Evolutionary conservation across 2,888 invertebrate species (phyloP), one percentile per base, ranked within the genome.

Genomic region (Idaea dimidiata): DNA sequence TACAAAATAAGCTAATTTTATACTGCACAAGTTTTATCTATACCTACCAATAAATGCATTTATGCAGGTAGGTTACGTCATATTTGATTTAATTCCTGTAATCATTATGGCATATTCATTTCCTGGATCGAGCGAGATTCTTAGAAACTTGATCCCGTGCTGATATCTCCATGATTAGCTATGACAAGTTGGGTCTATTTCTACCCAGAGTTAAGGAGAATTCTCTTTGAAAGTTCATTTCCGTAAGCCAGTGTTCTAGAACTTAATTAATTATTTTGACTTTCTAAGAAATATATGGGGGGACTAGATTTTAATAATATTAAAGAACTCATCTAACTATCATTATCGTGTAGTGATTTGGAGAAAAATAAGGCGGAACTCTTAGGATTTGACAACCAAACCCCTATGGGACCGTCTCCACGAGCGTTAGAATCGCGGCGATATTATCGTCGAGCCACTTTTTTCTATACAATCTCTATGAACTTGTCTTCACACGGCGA

Each of bases 11-110:
- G 24, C 24, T 24, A 24, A 24, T 24, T 24, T 24, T 24, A 7
- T 33, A 33, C 7, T 33, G 33, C 33, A 33, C 33, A 33, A 33
- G 33, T 33, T 33, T 7, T 32, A 6, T 32, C 7, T 32, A 32
- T 32, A 32, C 6, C 33, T 10, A 33, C 14, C 7, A 33, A 33
- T 33, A 33, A 33, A 10, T 14, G 43, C 43, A 43, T 14, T 43
- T 43, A 43, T 43, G 43, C 43, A 7, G 43, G 43, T 43, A 43
- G 43, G 43, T 43, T 43, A 43, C 43, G 43, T 59, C 65, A 59
- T 24, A 59, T 43, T 43, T 43, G 43, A 8, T 43, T 43, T 14
- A 43, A 43, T 8, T 43, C 2, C 14, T 4, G 8, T 33, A 14
- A 33, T 33, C 0, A 10, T 43, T 43, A 43, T 43, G 43, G 7